Percentiles rank a stretch among this genome's conserved stretches.
Evolutionary conservation across 2,797 vertebrate genomes (phyloP).

Genomic region (Pseudochromis fuscus): DNA sequence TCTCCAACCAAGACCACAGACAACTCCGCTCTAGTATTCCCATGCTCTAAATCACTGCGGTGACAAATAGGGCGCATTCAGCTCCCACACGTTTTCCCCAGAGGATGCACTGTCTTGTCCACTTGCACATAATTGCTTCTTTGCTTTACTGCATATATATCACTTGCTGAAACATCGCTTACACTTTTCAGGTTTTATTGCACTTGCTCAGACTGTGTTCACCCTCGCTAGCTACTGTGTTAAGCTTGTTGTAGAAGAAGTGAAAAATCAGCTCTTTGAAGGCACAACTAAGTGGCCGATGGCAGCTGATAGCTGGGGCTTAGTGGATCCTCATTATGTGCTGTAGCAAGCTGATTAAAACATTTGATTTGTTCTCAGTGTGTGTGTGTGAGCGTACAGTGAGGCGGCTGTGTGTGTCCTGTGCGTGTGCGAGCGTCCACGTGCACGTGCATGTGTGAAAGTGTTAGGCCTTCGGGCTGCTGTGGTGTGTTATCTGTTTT

Average conservation of each 20-base stretch:
- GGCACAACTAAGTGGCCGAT: constrained; percentile 85
- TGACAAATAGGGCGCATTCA: constrained; percentile 61
- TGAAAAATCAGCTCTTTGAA: constrained; percentile 85
- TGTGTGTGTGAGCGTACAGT: constrained; percentile 49
- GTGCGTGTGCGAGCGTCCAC: constrained; percentile 34
- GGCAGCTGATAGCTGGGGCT: constrained; percentile 84
- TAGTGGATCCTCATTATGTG: constrained; percentile 85
- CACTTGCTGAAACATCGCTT: constrained; percentile 64
- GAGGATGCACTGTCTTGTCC: constrained; percentile 52
- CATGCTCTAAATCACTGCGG: constrained; percentile 50
- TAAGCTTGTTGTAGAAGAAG: constrained; percentile 76
- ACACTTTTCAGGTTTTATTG: constrained; percentile 71
- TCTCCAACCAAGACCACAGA: constrained; percentile 34
- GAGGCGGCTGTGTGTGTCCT: constrained; percentile 46
- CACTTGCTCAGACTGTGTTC: constrained; percentile 57
- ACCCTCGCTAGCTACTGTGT: constrained; percentile 62
- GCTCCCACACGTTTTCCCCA: constrained; percentile 46
- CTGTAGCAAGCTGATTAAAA: constrained; percentile 88
- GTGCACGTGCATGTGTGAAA: constrained; percentile 41
- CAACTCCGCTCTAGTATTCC: constrained; percentile 30
- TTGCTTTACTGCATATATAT: constrained; percentile 58
- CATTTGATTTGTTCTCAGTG: constrained; percentile 79
- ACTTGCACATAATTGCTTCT: constrained; percentile 58
- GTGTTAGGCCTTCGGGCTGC: constrained; percentile 72
- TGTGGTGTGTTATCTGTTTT: constrained; percentile 81